A percentile compares a stretch with the other conserved stretches of the same genome.
Conservation (phyloP, 2,797 vertebrate genomes). For the Todus mexicanus region DNA sequence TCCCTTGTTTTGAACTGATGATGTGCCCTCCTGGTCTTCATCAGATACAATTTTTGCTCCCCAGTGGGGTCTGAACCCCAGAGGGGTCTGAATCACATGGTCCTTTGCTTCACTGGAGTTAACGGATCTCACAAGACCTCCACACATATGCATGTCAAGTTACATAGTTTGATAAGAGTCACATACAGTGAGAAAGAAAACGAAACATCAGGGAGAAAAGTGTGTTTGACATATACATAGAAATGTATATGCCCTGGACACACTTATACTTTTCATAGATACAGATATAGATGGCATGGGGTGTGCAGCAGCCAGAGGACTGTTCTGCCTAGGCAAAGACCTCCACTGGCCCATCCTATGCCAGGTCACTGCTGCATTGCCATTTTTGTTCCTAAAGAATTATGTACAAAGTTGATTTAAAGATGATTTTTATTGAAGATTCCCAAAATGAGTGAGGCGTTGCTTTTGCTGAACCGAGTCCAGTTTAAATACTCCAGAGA, state of each 20-base stretch:
- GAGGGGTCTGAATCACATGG: background rate
- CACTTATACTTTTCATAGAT: too few species aligned
- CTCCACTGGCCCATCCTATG: background rate
- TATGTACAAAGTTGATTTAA: background rate
- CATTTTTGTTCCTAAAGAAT: background rate
- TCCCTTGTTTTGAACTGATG: background rate
- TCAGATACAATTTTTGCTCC: background rate
- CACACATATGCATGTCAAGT: background rate
- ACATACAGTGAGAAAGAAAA: background rate
- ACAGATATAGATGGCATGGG: too few species aligned
- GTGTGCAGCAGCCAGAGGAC: background rate
- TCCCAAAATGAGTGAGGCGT: background rate
- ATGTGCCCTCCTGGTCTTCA: background rate
- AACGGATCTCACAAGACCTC: background rate
- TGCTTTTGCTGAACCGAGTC: background rate
- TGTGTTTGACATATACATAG: background rate
- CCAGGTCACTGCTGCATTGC: background rate
- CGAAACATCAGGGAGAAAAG: background rate
- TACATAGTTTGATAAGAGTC: background rate
- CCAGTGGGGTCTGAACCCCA: background rate
- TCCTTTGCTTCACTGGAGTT: background rate
- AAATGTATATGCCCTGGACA: too few species aligned
- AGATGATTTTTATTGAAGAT: background rate
- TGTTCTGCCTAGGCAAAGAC: background rate
- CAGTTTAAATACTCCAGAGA: background rate